Percentiles rank a stretch among this genome's conserved stretches.
phyloP scores from a whole-genome alignment of 2,797 vertebrate species.

The Dipus sagitta region DNA sequence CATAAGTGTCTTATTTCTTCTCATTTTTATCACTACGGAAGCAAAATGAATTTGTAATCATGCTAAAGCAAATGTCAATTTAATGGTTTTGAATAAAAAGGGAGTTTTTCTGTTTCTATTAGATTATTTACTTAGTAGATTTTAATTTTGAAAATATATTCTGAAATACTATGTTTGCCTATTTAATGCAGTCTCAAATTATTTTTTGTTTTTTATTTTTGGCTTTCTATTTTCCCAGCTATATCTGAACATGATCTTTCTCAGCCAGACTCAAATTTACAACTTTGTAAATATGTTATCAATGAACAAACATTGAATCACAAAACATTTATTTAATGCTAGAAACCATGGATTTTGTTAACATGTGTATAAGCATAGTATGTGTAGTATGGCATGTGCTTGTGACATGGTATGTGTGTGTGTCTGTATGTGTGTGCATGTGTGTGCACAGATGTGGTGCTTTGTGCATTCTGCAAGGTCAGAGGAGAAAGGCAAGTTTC shows the following conservation, averaged over 20 bases:
- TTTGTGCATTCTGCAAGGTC: too few relatives aligned
- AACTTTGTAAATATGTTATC: conserved; percentile 9
- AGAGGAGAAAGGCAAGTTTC: too few relatives aligned
- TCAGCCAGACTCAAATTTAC: background rate
- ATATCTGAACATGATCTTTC: background rate
- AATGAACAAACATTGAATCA: conserved; percentile 26
- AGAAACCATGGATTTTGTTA: background rate
- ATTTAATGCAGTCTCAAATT: background rate
- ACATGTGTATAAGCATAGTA: too few relatives aligned
- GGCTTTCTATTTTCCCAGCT: background rate
- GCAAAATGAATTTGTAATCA: background rate
- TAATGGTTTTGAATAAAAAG: background rate
- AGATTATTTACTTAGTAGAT: background rate
- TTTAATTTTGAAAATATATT: background rate
- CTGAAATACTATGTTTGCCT: background rate
- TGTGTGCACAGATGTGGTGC: too few relatives aligned
- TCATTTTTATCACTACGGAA: background rate
- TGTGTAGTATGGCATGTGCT: too few relatives aligned
- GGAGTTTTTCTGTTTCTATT: background rate
- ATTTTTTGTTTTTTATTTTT: background rate
- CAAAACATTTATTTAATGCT: conserved; percentile 1
- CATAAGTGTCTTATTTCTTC: background rate
- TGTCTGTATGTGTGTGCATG: too few relatives aligned
- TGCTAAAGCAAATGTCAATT: background rate
- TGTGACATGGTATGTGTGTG: too few relatives aligned